Evolutionary conservation across 2,888 invertebrate species (phyloP), one percentile per base, ranked within the genome.

Genomic region (Agrenia bidenticulata): DNA sequence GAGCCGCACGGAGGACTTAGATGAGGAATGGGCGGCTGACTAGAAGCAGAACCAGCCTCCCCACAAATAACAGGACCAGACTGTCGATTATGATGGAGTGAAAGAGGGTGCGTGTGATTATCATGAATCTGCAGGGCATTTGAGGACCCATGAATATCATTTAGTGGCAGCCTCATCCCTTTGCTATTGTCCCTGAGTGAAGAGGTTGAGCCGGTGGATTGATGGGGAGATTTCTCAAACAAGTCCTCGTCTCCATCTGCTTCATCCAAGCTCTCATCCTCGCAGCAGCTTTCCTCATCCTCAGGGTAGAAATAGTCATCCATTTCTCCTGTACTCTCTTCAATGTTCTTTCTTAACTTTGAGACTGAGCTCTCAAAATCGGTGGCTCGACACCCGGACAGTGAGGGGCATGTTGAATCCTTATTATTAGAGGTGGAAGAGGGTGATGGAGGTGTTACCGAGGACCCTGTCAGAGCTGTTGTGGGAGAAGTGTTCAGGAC

Each of bases 1-100:
- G 84, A 83, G 42, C 75, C 76, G 69, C 68, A 74, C 27, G 72
- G 65, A 53, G 75, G 74, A 66, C 72, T 71, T 37, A 69, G 63
- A 42, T 69, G 63, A 26, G 11, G 26, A 61, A 23, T 61, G 65
- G 56, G 64, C 64, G 19, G 32, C 32, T 32, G 32, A 11, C 32
- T 32, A 11, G 5, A 7, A 11, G 32, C 4, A 32, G 32, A 32
- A 32, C 5, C 32, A 32, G 32, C 24, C 24, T 15, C 51, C 2
- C 24, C 51, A 41, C 42, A 21, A 21, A 7, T n/a, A 41, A 39
- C 42, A 13, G 41, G 21, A 11, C 39, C 23, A 2, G n/a, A 41
- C 26, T 17, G 23, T 2, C 62, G 62, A 49, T 49, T 62, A 62
- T 62, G 55, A 62, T 37, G 32, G 23, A 56, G 49, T n/a, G 62